These are phyloP conservation scores for Dipodomys spectabilis DNA, from an alignment of 2,113 vertebrate genomes.

Conservation along the genomic window DNA sequence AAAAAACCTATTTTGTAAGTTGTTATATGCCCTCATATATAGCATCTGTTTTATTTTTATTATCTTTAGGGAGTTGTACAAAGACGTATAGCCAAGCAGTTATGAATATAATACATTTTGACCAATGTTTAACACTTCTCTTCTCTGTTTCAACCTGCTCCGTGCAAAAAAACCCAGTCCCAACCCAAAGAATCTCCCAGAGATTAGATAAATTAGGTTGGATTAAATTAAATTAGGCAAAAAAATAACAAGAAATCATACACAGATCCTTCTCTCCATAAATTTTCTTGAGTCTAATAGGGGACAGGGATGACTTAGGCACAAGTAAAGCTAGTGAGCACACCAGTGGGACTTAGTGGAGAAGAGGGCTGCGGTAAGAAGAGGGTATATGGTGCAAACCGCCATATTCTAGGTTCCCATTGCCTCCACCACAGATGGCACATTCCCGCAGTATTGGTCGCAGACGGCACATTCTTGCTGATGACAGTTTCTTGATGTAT, in stretches of 20 bases:
- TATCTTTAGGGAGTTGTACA: no score
- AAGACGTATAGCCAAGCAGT: no score
- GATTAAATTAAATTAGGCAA: neutral
- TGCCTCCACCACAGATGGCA: neutral
- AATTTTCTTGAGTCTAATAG: neutral
- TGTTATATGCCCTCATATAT: neutral
- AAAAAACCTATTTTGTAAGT: neutral
- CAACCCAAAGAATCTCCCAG: neutral
- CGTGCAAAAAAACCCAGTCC: neutral
- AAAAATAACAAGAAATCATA: neutral
- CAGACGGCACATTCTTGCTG: no score
- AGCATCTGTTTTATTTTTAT: neutral
- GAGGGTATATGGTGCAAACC: neutral
- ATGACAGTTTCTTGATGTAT: neutral
- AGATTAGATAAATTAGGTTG: neutral
- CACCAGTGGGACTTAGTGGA: fast-evolving
- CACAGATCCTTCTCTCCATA: neutral
- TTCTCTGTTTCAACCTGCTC: neutral
- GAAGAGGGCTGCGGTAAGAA: neutral
- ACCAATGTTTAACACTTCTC: neutral
- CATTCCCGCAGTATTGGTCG: no score
- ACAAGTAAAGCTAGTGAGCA: neutral
- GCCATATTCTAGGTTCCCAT: fast-evolving
- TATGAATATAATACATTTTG: no score
- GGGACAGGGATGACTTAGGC: neutral